These are phyloP conservation scores for Latrodectus geometricus DNA, from an alignment of 1,140 invertebrate genomes.

Conservation along the genomic window DNA sequence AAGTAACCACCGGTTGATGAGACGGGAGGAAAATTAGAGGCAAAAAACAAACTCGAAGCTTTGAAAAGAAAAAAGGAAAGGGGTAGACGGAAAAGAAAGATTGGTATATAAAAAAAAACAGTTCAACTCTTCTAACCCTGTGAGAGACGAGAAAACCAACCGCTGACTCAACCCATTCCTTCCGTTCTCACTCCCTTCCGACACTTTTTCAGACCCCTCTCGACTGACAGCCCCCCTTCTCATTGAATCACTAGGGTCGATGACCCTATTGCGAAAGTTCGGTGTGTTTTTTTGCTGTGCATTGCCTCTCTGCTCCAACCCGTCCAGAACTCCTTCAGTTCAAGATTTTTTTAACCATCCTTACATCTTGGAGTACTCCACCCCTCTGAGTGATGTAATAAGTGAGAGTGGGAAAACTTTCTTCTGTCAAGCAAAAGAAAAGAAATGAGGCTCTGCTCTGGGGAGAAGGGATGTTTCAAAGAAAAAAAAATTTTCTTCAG, in stretches of 20 bases:
- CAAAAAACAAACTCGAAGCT: slow-evolving; percentile 5
- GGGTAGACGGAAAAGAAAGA: slow-evolving; percentile 39
- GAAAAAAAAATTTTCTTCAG: background rate
- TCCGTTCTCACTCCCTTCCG: slow-evolving; percentile 57
- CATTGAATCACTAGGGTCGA: slow-evolving; percentile 49
- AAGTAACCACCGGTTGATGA: slow-evolving; percentile 49
- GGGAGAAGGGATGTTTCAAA: background rate
- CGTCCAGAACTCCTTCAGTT: slow-evolving; percentile 30
- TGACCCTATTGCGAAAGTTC: slow-evolving; percentile 32
- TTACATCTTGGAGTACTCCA: slow-evolving; percentile 2
- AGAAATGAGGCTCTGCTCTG: background rate
- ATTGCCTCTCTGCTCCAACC: slow-evolving; percentile 34
- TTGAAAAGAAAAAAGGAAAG: slow-evolving; percentile 16
- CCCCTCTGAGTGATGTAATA: background rate
- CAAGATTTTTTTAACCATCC: slow-evolving; percentile 23
- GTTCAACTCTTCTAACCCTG: slow-evolving; percentile 6
- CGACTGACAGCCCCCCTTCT: slow-evolving; percentile 32
- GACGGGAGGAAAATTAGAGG: slow-evolving; percentile 11
- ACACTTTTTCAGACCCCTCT: slow-evolving; percentile 15
- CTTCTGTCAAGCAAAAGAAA: background rate
- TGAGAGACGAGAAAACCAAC: slow-evolving; percentile 13
- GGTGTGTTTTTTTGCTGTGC: slow-evolving; percentile 13
- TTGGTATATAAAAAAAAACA: background rate
- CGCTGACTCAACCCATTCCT: slow-evolving; percentile 57
- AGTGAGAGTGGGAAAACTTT: slow-evolving; percentile 6